Base-by-base conservation (phyloP, 2,113 vertebrate genomes). In the Cynopterus brachyotis region DNA sequence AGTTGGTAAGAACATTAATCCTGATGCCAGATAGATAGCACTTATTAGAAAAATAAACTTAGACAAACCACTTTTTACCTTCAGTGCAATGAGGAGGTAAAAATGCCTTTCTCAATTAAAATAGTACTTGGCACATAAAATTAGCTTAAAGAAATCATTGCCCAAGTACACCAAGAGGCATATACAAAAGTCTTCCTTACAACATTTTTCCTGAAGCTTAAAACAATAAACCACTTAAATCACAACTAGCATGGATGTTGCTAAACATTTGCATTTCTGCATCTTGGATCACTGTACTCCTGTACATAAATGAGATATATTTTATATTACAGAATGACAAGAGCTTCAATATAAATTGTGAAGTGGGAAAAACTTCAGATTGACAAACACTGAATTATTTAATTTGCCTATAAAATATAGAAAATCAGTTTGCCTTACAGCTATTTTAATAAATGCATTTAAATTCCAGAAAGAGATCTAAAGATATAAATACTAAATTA, bases 371-470 rank as follows among this genome's bases (percentile, higher is more conserved):
- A 93, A 83, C 82, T 94, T 17, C 40, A 95, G 40, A 66, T 47
- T 62, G 19, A 69, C 81, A 80, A 47, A 80, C 9, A 70, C 26
- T 47, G 50, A 78, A n/a, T 85, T 69, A 72, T 32, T 78, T 78
- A 40, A 55, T 64, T 91, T 94, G 17, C 17, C 40, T 53, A 24
- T 87, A 70, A 93, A 95, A 66, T 89, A 45, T 72, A 69, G 37
- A 24, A 83, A 42, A 60, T 26, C 8, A 0, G 47, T 62, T 79
- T 83, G 7, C 73, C 30, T 89, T 81, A 75, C 1, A 84, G 30
- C 32, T 92, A 72, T 80, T 94, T 96, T 66, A 72, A 70, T 69
- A 59, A 64, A 50, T 91, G 40, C 82, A 66, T 79, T 88, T 91
- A 94, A 84, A 62, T 62, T 16, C 22, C 42, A 89, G 42, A 81